These are phyloP conservation scores for Lamprologus sp. DNA, from an alignment of 2,113 vertebrate species.

Conservation along the genomic window DNA sequence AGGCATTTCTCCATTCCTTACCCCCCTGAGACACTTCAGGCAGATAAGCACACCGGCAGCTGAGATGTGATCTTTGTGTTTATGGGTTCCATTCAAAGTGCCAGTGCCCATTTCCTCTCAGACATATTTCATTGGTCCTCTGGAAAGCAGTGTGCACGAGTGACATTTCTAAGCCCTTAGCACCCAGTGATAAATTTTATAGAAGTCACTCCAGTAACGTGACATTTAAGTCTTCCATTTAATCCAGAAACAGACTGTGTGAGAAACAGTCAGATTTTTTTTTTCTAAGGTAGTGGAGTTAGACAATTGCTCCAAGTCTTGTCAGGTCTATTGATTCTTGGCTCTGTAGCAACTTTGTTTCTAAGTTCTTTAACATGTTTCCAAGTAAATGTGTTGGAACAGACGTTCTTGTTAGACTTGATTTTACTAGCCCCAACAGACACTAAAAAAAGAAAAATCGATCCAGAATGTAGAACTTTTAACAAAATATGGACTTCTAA, in stretches of 20 bases:
- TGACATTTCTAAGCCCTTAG: conserved; percentile 57
- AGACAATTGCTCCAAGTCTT: not conserved
- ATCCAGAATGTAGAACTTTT: not conserved
- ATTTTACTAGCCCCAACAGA: not conserved
- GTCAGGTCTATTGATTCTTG: not conserved
- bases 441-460: not conserved
- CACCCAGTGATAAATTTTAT: conserved; percentile 24
- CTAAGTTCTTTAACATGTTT: not conserved
- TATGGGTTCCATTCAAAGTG: not conserved
- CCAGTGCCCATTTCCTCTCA: not conserved
- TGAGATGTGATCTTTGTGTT: not conserved
- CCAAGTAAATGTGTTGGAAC: not conserved
- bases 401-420: not conserved
- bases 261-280: not conserved
- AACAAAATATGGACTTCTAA: not conserved
- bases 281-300: not conserved
- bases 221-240: conserved; percentile 47
- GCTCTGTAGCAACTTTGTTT: not conserved
- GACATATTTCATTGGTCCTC: not conserved
- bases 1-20: not conserved
- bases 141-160: conserved; percentile 3
- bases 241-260: not conserved
- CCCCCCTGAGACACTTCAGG: not conserved
- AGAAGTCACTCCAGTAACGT: conserved; percentile 24
- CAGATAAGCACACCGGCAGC: not conserved